Percentiles rank a stretch among this genome's conserved stretches.
phyloP scores from a whole-genome alignment of 2,113 vertebrate genomes.

The Nesogale talazaci region DNA sequence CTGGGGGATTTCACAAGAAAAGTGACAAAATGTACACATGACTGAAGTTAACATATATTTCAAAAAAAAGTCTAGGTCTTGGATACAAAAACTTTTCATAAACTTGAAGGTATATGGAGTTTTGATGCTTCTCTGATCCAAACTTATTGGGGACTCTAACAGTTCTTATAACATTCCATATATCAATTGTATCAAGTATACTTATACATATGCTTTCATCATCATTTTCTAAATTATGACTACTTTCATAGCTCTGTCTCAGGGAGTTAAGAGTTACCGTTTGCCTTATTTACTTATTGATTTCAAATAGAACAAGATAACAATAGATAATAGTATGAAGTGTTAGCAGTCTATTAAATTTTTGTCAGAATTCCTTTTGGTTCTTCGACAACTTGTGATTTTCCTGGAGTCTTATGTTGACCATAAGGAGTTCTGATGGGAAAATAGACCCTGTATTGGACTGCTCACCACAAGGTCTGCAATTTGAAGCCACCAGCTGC shows the following conservation, averaged over 20 bases:
- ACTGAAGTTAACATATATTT: conserved; percentile 35
- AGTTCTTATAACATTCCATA: no score
- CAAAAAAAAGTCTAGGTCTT: background rate
- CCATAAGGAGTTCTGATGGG: no score
- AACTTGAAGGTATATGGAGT: background rate
- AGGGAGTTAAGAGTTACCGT: background rate
- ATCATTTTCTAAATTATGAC: no score
- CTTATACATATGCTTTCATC: no score
- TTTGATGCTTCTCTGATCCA: conserved; percentile 42
- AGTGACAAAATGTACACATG: conserved; percentile 55
- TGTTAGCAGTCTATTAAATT: background rate
- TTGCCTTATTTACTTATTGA: background rate
- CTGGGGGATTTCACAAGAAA: conserved; percentile 38
- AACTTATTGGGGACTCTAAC: no score
- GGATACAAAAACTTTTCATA: conserved; percentile 19
- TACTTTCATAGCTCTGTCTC: background rate
- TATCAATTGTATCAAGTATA: no score
- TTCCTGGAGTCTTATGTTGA: background rate
- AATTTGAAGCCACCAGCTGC: no score
- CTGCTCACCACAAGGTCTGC: no score
- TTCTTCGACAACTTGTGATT: background rate
- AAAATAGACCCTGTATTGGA: no score
- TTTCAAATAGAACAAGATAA: background rate
- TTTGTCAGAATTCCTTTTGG: conserved; percentile 12
- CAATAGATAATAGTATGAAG: background rate